A percentile compares a stretch with the other conserved stretches of the same genome.
phyloP scores from a whole-genome alignment of 2,113 vertebrate genomes.

The Dicerorhinus sumatrensis region DNA sequence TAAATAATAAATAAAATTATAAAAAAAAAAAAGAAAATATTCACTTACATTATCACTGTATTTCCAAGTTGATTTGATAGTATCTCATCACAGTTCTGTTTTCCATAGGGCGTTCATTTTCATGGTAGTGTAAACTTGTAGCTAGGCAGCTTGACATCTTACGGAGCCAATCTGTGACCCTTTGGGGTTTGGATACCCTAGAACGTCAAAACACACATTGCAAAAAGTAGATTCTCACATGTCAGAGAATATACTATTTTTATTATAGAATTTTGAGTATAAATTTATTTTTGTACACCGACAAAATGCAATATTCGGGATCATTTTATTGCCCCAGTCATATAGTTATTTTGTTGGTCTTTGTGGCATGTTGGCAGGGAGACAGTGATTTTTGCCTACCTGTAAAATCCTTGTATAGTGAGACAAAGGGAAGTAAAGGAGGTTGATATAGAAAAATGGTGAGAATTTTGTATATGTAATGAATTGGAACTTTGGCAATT shows the following conservation, averaged over 20 bases:
- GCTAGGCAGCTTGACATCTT: slow-evolving; percentile 73
- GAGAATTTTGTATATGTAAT: neutral
- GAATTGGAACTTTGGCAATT: neutral
- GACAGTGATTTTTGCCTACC: neutral
- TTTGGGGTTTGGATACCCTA: slow-evolving; percentile 54
- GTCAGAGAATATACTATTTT: neutral
- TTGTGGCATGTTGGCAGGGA: neutral
- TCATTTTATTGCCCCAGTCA: neutral
- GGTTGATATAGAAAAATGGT: neutral
- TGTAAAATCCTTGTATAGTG: neutral
- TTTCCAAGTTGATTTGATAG: slow-evolving; percentile 67
- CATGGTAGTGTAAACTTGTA: slow-evolving; percentile 71
- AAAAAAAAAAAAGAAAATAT: slow-evolving; percentile 72
- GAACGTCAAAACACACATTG: slow-evolving; percentile 32
- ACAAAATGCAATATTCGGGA: neutral
- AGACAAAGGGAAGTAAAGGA: neutral
- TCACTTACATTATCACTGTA: slow-evolving; percentile 56
- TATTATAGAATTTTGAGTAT: neutral
- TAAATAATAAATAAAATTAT: too few relatives aligned
- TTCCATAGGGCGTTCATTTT: slow-evolving; percentile 72
- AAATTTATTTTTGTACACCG: neutral
- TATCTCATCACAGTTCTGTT: slow-evolving; percentile 47
- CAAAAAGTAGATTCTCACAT: neutral
- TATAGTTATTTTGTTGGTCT: neutral
- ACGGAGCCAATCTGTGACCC: slow-evolving; percentile 74